Percentiles rank a stretch among this genome's conserved stretches.
Conservation (phyloP, 2,113 vertebrate genomes). For the Scortum barcoo region DNA sequence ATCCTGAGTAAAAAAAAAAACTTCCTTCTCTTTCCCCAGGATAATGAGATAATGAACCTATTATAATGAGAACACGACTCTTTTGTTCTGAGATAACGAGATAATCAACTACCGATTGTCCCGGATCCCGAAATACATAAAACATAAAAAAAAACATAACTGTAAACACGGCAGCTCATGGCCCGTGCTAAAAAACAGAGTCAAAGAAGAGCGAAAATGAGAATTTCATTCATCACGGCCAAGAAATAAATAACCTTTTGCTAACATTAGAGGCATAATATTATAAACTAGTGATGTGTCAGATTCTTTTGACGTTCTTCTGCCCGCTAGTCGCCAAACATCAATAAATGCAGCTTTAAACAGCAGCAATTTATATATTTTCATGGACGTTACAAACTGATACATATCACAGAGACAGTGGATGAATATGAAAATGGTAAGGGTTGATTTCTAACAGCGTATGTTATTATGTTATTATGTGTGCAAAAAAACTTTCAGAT, state of each 20-base stretch:
- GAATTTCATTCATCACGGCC: not conserved
- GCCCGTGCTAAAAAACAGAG: not conserved
- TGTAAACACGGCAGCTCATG: not conserved
- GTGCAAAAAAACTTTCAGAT: conserved; percentile 14
- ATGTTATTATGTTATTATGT: not conserved
- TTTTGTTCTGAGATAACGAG: not conserved
- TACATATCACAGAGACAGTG: not conserved
- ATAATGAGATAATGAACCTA: conserved; percentile 19
- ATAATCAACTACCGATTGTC: conserved; percentile 15
- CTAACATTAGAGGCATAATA: not conserved
- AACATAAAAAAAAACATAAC: not conserved
- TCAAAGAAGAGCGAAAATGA: not conserved
- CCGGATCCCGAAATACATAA: not conserved
- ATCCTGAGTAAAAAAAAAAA: not conserved
- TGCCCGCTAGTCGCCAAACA: not conserved
- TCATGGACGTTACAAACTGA: not conserved
- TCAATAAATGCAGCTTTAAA: conserved; percentile 25
- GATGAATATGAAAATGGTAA: not conserved
- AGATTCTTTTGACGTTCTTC: not conserved
- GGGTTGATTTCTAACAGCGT: no score
- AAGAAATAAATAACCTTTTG: not conserved
- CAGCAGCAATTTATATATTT: conserved; percentile 16
- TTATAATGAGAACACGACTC: not conserved
- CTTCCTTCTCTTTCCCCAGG: not conserved
- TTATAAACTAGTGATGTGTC: not conserved